Percentiles rank a stretch among this genome's conserved stretches.
These are phyloP conservation scores for Eueides isabella DNA, from an alignment of 1,140 invertebrate genomes.

Conservation along the genomic window DNA sequence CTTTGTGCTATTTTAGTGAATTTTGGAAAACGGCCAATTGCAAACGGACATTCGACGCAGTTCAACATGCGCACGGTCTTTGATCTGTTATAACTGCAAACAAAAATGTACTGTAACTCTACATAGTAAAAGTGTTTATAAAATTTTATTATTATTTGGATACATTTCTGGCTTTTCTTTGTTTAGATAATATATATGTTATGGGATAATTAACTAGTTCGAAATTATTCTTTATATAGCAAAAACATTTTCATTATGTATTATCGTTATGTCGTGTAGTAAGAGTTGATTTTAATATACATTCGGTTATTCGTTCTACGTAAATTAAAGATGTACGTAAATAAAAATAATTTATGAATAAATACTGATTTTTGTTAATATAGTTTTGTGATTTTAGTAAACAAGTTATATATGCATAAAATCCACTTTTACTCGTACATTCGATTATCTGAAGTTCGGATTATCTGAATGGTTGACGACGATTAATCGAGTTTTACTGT, in stretches of 20 bases:
- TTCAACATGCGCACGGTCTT: conserved; percentile 59
- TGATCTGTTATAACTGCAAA: conserved; percentile 44
- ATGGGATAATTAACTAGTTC: conserved; percentile 35
- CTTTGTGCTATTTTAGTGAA: conserved; percentile 81
- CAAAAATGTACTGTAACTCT: background rate
- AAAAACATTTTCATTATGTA: background rate
- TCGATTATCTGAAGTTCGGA: no score
- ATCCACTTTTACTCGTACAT: no score
- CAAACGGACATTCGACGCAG: conserved; percentile 60
- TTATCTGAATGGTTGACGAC: no score
- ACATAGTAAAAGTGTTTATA: background rate
- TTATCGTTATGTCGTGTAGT: background rate
- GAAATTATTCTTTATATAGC: background rate
- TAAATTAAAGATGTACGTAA: no score
- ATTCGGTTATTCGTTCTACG: no score
- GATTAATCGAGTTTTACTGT: no score
- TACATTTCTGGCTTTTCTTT: conserved; percentile 51
- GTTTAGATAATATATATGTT: conserved; percentile 56
- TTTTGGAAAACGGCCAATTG: conserved; percentile 67
- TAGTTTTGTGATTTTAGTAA: no score
- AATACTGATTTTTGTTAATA: no score
- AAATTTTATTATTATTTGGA: background rate
- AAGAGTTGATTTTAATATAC: no score
- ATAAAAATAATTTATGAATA: no score
- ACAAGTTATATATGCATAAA: no score